phyloP scores from a whole-genome alignment of 2,113 vertebrate species.

The Motacilla tschutschensis region DNA sequence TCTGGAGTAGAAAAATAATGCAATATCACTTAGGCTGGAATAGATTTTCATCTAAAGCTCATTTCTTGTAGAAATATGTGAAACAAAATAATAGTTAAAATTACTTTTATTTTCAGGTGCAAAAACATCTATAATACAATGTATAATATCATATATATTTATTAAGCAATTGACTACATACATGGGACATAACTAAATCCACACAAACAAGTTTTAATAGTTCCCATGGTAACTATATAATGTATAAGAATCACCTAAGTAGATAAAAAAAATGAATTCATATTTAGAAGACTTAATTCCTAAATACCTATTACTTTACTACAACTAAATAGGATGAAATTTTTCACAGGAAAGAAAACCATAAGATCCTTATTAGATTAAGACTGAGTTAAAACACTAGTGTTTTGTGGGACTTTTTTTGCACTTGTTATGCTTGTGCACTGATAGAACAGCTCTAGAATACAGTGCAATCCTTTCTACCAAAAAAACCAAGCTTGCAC shows the following conservation, averaged over 20 bases:
- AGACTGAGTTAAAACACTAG: background rate
- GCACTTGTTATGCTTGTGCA: background rate
- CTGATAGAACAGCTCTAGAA: background rate
- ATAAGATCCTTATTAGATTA: background rate
- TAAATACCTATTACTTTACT: background rate
- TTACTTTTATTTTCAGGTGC: background rate
- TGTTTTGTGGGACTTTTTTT: background rate
- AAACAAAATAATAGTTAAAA: background rate
- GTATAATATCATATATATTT: background rate
- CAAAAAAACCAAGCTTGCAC: background rate
- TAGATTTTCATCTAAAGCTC: background rate
- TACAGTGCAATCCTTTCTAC: background rate
- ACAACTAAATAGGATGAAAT: background rate
- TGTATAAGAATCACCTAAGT: background rate
- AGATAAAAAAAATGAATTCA: background rate
- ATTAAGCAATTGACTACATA: background rate
- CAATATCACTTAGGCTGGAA: background rate
- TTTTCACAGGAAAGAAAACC: background rate
- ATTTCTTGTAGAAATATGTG: background rate
- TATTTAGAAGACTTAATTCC: background rate
- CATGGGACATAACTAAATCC: background rate
- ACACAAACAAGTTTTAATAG: background rate
- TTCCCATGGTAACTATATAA: background rate
- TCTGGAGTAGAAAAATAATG: background rate
- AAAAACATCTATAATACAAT: background rate